phyloP scores from a whole-genome alignment of 2,797 vertebrate genomes.

The Chloroceryle inda region DNA sequence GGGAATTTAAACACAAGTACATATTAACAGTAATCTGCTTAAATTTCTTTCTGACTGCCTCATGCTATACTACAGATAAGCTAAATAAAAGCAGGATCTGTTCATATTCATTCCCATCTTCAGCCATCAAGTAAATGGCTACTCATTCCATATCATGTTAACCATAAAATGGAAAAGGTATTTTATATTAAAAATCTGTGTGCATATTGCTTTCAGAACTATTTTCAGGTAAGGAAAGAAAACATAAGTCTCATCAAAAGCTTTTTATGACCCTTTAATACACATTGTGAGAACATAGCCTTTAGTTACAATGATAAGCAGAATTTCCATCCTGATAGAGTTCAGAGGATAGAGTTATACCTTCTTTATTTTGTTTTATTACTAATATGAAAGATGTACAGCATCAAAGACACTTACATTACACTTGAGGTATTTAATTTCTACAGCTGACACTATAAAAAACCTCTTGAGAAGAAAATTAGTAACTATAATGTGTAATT shows the following conservation, averaged over 20 bases:
- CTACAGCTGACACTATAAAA: not conserved
- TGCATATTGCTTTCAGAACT: conserved; percentile 55
- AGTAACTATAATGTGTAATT: not conserved
- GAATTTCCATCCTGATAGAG: not conserved
- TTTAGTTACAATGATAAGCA: conserved; percentile 42
- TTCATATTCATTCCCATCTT: conserved; percentile 33
- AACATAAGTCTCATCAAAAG: conserved; percentile 20
- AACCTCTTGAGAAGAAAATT: not conserved
- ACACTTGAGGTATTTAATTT: not conserved
- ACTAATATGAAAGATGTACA: not conserved
- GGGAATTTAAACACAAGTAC: conserved; percentile 40
- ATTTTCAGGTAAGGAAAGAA: conserved; percentile 37
- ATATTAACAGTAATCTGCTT: conserved; percentile 37
- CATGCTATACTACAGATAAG: not conserved
- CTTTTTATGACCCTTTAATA: conserved; percentile 65
- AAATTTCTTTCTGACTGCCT: not conserved
- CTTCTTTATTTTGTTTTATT: not conserved
- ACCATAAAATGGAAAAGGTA: conserved; percentile 48
- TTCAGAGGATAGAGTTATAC: conserved; percentile 7
- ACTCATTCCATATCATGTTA: conserved; percentile 50
- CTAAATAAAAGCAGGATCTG: conserved; percentile 44
- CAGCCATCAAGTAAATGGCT: conserved; percentile 51
- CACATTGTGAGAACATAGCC: conserved; percentile 37
- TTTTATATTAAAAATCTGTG: conserved; percentile 72
- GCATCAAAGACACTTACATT: not conserved